Percentiles rank a stretch among this genome's conserved stretches.
phyloP scores from a whole-genome alignment of 1,140 invertebrate species.

The Halesus radiatus region DNA sequence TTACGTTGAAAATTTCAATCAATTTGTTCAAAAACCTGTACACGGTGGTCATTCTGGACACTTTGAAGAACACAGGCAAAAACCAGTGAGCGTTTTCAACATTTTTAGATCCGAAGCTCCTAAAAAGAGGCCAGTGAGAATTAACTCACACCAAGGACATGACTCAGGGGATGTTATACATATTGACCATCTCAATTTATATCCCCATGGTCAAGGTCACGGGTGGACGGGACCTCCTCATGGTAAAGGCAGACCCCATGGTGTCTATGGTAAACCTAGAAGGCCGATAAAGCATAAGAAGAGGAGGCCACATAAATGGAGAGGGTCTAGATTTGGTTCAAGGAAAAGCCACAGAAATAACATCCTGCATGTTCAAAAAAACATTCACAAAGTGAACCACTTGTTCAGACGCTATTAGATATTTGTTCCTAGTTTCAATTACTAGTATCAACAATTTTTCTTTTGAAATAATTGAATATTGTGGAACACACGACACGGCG shows the following conservation, averaged over 20 bases:
- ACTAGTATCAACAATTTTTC: too few relatives aligned
- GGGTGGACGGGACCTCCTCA: conserved; percentile 7
- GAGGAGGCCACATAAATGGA: conserved; percentile 39
- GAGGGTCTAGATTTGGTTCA: conserved; percentile 16
- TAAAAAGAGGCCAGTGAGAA: background rate
- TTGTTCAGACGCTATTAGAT: conserved; percentile 12
- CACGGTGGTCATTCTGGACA: conserved; percentile 5
- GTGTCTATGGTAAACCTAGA: conserved; percentile 11
- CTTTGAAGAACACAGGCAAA: background rate
- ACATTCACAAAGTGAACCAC: conserved; percentile 45
- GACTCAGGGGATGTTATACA: conserved; percentile 39
- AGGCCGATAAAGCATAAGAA: conserved; percentile 38
- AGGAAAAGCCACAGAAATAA: conserved; percentile 16
- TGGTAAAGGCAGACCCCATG: conserved; percentile 18
- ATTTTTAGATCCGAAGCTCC: conserved; percentile 28
- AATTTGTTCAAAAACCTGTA: conserved; percentile 38
- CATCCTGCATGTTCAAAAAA: conserved; percentile 34
- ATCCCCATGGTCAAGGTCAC: conserved; percentile 28
- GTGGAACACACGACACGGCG: too few relatives aligned
- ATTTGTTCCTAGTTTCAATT: background rate
- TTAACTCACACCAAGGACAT: background rate
- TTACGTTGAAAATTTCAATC: conserved; percentile 50
- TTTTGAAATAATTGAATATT: too few relatives aligned
- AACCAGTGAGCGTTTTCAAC: conserved; percentile 33
- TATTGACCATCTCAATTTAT: conserved; percentile 46